A percentile compares a stretch with the other conserved stretches of the same genome.
Conservation (phyloP, 2,113 vertebrate genomes). For the chimpanzee (Pan troglodytes) region NHGRI_mPanTro3-v2.1_pri NC_072403.2:175071501-175072000, state of each 20-base stretch:
- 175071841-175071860: not conserved
- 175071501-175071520: not conserved
- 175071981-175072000: not conserved
- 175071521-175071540: not conserved
- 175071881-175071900: not conserved
- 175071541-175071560: not conserved
- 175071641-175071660: not conserved
- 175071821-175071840: not conserved
- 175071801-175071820: not conserved
- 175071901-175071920: not conserved
- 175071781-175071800: not conserved
- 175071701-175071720: not conserved
- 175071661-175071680: not conserved
- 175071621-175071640: not conserved
- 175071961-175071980: not conserved
- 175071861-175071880: not conserved
- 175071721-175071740: not conserved
- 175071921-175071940: not conserved
- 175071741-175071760: not conserved
- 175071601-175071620: not conserved
- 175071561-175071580: not conserved
- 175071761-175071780: not conserved
- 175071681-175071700: not conserved
- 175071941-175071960: not conserved
- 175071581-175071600: not conserved